Conservation (phyloP, 2,113 vertebrate species). For the Indri indri region DNA sequence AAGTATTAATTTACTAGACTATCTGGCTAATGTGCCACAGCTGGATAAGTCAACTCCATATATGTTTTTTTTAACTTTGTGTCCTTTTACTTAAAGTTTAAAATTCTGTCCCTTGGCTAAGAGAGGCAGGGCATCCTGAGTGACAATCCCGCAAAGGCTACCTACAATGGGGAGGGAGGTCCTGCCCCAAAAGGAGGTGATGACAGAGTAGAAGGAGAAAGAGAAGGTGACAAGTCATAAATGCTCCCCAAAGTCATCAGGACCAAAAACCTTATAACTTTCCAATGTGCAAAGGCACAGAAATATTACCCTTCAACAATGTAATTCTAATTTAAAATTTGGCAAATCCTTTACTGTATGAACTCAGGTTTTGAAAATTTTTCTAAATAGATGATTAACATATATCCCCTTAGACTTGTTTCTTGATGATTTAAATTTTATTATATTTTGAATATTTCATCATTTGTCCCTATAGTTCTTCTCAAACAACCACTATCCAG, state of each 20-base stretch:
- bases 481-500: background rate
- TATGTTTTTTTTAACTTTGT: background rate
- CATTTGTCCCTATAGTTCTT: background rate
- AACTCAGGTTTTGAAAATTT: background rate
- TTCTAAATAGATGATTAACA: background rate
- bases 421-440: background rate
- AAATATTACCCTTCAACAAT: background rate
- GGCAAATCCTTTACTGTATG: background rate
- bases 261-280: background rate
- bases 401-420: background rate
- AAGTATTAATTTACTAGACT: background rate
- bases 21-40: background rate
- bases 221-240: too few relatives aligned
- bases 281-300: background rate
- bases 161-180: background rate
- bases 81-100: background rate
- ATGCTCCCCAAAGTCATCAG: background rate
- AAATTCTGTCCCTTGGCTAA: background rate
- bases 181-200: background rate
- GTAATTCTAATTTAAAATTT: background rate
- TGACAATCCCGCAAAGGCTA: background rate
- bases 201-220: background rate
- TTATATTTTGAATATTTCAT: background rate
- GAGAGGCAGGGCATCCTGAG: background rate
- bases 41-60: background rate